Evolutionary conservation across 1,140 invertebrate genomes (phyloP), one percentile per base, ranked within the genome.

Genomic region (Vanessa atalanta): DNA sequence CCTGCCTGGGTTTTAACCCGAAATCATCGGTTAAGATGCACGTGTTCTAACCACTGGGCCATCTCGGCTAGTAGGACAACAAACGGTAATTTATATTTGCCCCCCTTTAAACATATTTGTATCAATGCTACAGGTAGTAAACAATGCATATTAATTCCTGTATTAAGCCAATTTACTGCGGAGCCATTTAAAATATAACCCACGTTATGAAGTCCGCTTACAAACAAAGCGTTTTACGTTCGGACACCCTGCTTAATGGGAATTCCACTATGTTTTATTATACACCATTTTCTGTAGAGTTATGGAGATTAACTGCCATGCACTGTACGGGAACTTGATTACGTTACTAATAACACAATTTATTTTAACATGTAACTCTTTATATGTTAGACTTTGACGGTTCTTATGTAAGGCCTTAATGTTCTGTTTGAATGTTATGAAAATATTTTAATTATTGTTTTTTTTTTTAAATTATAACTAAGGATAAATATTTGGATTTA

Each of bases 211-310:
- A 57, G 55, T 57, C 55, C 55, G 55, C 16, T 26, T 12, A 23
- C 55, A 57, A 26, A 57, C 55, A 26, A 16, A 53, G 3, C 23
- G 55, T 23, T 57, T 57, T 55, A 57, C 16, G 12, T 20, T 7
- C 55, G 20, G 55, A 57, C 55, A 20, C 55, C 23, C 55, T 11
- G 55, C 3, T 57, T 57, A 57, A 57, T 57, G 55, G 55, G 20
- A 57, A 23, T 57, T 57, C 55, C 55, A 3, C 20, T 23, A 57
- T 57, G 23, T 57, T 57, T 57, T 57, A 57, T 57, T 57, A 26
- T 57, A 4, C 55, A 1, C 55, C 20, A 26, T 57, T 57, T 26
- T 23, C 8, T 26, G 16, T 23, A 57, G 55, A 57, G 8, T 57
- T 57, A 57, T 57, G 55, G 23, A 57, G 55, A 57, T 57, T 23